Conservation (phyloP, 2,797 vertebrate genomes). For the Melanotaenia nigrans region DNA sequence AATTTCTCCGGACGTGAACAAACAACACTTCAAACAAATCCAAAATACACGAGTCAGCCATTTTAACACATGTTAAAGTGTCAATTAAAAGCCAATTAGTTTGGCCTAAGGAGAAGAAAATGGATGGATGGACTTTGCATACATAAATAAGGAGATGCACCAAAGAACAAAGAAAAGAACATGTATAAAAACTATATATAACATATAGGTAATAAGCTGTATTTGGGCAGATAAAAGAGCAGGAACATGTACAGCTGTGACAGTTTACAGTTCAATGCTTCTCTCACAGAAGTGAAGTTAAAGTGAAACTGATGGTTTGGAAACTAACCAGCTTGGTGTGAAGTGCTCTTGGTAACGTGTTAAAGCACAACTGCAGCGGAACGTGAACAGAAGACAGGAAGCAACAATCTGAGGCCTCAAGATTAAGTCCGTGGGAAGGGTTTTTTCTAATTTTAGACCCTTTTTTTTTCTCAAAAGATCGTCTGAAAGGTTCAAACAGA, state of each 20-base stretch:
- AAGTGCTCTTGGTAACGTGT: neutral
- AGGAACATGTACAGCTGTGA: neutral
- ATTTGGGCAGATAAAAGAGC: neutral
- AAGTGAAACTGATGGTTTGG: neutral
- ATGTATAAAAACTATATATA: too few relatives aligned
- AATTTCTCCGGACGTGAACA: too few relatives aligned
- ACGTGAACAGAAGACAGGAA: slow-evolving; percentile 9
- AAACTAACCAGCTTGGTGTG: neutral
- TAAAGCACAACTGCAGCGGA: neutral
- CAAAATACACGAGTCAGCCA: too few relatives aligned
- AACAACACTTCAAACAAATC: too few relatives aligned
- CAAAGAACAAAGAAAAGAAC: too few relatives aligned
- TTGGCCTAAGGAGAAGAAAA: neutral
- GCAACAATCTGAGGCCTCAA: neutral
- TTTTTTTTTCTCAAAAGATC: neutral
- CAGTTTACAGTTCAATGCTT: neutral
- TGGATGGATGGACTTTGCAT: neutral
- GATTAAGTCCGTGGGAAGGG: neutral
- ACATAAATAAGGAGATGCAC: neutral
- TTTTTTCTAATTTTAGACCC: slow-evolving; percentile 2
- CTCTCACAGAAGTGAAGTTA: neutral
- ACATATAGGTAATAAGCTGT: neutral
- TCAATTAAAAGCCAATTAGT: too few relatives aligned
- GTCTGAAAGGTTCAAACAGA: neutral
- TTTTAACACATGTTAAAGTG: too few relatives aligned